Base-by-base conservation (phyloP, 2,888 invertebrate genomes). In the Chymomyza procnemis region DNA sequence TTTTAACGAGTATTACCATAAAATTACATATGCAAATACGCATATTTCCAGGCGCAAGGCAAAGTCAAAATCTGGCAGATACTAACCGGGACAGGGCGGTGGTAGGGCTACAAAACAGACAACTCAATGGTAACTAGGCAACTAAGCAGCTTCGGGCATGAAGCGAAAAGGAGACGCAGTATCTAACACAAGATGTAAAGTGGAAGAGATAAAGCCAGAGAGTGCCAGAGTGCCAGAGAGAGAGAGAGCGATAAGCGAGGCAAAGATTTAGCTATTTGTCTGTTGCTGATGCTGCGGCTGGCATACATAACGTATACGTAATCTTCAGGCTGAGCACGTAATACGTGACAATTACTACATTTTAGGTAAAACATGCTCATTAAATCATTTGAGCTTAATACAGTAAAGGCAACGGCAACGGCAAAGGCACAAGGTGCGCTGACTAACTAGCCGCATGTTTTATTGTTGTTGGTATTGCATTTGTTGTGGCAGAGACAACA, bases 331-430 rank as follows among this genome's bases (percentile, higher is more conserved):
- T 86, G 73, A 86, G 83, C 82, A 84, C 78, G 82, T 84, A 84
- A 86, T 84, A 78, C 87, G 83, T 84, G 87, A 86, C 87, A 84
- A 84, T 84, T 84, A 84, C 87, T 78, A 84, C 85, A 86, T 85
- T 86, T 84, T 81, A 64, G 75, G 80, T 74, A 85, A 84, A 86
- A 84, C 82, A 85, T 71, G 87, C 85, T 86, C 83, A 86, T 84
- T 84, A 84, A 84, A 84, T 84, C 86, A 84, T 84, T 81, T 86
- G 66, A 74, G 80, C 79, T 81, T 84, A 84, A 84, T 84, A 67
- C 62, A 16, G 50, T 19, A 50, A 50, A 30, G n/a, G 56, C 14
- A 14, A 54, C 21, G 19, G 26, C 55, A 21, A 26, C n/a, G 22
- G 22, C 22, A 26, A 26, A 26, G 26, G 26, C 26, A 26, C 26